phyloP scores from a whole-genome alignment of 2,888 invertebrate genomes.

The Ophion obscuratus region DNA sequence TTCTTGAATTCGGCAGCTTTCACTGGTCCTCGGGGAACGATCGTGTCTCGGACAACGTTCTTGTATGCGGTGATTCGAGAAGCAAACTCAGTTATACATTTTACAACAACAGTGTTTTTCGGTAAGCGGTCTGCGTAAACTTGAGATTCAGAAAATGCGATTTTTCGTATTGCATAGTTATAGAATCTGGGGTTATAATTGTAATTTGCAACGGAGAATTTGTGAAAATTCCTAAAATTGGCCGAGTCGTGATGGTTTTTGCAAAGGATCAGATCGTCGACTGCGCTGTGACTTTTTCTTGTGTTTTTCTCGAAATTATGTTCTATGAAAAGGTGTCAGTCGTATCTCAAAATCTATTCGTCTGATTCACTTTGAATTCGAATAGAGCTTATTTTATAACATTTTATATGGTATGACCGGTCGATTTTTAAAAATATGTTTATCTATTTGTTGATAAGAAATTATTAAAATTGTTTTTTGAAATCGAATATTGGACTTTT shows the following conservation, averaged over 20 bases:
- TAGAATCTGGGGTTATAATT: background rate
- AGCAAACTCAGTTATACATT: background rate
- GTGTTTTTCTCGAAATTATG: background rate
- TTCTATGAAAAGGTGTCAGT: too few relatives aligned
- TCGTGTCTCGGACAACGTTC: background rate
- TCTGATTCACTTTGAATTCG: too few relatives aligned
- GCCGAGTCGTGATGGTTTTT: background rate
- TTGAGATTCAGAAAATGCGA: background rate
- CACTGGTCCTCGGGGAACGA: background rate
- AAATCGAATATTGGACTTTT: too few relatives aligned
- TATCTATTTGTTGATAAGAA: too few relatives aligned
- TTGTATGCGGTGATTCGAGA: background rate
- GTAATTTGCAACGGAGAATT: background rate
- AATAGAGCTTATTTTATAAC: too few relatives aligned
- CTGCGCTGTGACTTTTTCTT: background rate
- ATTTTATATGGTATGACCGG: too few relatives aligned
- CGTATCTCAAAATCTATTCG: too few relatives aligned
- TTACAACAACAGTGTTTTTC: background rate
- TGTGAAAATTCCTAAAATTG: background rate
- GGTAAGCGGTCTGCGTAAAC: background rate
- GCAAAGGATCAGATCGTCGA: background rate
- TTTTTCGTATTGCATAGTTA: background rate
- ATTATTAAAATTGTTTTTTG: too few relatives aligned
- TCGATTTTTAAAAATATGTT: too few relatives aligned
- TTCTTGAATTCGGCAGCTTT: constrained; percentile 7